Conservation (phyloP, 2,888 invertebrate species). For the Agonopterix arenella region DNA sequence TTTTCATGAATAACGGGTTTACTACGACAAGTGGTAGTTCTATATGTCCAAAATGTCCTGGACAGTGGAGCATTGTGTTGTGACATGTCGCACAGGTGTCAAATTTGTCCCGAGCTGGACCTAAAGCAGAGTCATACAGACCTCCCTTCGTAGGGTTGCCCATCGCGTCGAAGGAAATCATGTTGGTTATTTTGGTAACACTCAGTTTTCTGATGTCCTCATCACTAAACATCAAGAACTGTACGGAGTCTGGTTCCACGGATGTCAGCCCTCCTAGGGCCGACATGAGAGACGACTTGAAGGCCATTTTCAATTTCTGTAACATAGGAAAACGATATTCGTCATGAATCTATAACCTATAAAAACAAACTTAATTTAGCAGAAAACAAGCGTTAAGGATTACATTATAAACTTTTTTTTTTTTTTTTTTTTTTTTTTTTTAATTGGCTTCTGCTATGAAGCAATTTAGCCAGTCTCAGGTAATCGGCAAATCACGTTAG, state of each 20-base stretch:
- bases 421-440: too few species aligned
- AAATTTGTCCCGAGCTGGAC: conserved; percentile 77
- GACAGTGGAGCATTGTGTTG: conserved; percentile 80
- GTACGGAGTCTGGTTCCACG: conserved; percentile 60
- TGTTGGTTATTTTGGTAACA: conserved; percentile 87
- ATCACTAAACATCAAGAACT: conserved; percentile 84
- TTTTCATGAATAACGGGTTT: conserved; percentile 92
- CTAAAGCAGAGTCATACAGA: conserved; percentile 92
- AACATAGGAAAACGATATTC: conserved; percentile 2
- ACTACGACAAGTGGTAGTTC: conserved; percentile 91
- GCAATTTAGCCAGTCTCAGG: too few species aligned
- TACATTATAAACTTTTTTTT: too few species aligned
- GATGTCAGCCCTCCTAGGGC: conserved; percentile 41
- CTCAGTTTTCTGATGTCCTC: conserved; percentile 88
- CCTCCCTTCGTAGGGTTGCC: conserved; percentile 91
- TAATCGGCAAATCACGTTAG: too few species aligned
- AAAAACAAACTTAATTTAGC: background rate
- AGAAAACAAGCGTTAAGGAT: too few species aligned
- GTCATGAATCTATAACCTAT: conserved; percentile 2
- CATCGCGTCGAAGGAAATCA: conserved; percentile 86
- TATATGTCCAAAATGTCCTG: conserved; percentile 97
- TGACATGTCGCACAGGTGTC: conserved; percentile 90
- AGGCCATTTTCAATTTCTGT: conserved; percentile 36
- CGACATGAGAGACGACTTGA: conserved; percentile 40
- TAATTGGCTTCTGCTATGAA: too few species aligned